phyloP scores from a whole-genome alignment of 1,140 invertebrate genomes.

The Zophobas atratus region DNA sequence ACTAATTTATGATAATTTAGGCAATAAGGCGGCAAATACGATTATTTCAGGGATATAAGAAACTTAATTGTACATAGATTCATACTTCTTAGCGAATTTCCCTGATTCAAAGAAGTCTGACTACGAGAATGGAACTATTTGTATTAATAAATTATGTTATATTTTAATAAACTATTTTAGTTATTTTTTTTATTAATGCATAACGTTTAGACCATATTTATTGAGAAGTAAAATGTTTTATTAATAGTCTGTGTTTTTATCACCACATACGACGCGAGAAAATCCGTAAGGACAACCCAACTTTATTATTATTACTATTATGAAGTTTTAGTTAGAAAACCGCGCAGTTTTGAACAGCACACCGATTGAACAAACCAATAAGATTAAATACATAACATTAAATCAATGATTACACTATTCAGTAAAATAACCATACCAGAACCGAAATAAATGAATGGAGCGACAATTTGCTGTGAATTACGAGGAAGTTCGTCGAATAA shows the following conservation, averaged over 20 bases:
- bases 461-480: conserved; percentile 4
- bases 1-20: conserved; percentile 45
- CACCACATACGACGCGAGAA: too few relatives aligned
- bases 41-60: conserved; percentile 25
- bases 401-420: not conserved
- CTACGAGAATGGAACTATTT: conserved; percentile 38
- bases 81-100: conserved; percentile 17
- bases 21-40: conserved; percentile 21
- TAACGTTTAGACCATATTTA: conserved; percentile 36
- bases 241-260: conserved; percentile 24
- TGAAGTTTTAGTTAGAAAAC: too few relatives aligned
- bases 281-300: not conserved
- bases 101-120: conserved; percentile 38
- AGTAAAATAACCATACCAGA: not conserved
- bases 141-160: conserved; percentile 40
- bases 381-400: too few relatives aligned
- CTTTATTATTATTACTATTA: not conserved
- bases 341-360: too few relatives aligned
- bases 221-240: conserved; percentile 42
- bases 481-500: conserved; percentile 12
- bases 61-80: conserved; percentile 23
- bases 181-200: conserved; percentile 33
- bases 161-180: conserved; percentile 37
- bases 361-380: too few relatives aligned
- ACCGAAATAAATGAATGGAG: not conserved